Evolutionary conservation across 2,888 invertebrate species (phyloP).

Genomic region (Nipponacmea schrenckii): DNA sequence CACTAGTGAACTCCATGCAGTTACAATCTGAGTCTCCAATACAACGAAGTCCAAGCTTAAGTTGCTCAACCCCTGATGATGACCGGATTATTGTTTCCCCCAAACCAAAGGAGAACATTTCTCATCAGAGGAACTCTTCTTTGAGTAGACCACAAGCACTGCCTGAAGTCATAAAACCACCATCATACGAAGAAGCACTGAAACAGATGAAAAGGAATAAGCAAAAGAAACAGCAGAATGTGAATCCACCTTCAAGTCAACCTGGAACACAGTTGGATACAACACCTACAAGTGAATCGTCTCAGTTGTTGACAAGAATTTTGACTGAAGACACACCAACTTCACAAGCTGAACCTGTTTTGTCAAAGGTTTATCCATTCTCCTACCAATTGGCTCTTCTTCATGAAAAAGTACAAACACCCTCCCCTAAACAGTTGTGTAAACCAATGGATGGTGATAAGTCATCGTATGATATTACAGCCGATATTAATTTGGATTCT

Average conservation of each 20-base stretch:
- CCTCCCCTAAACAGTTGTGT: background rate
- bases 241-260: background rate
- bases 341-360: conserved; percentile 11
- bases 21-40: conserved; percentile 3
- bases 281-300: conserved; percentile 11
- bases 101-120: background rate
- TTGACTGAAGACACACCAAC: conserved; percentile 8
- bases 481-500: background rate
- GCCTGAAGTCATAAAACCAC: conserved; percentile 30
- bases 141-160: conserved; percentile 7
- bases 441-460: background rate
- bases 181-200: conserved; percentile 40
- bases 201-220: conserved; percentile 23
- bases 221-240: background rate
- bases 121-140: background rate
- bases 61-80: background rate
- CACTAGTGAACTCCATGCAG: background rate
- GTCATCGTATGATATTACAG: background rate
- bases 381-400: conserved; percentile 38
- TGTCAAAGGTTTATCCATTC: conserved; percentile 34
- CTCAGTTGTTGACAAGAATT: background rate
- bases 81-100: conserved; percentile 3
- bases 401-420: conserved; percentile 21
- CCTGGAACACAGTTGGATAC: conserved; percentile 19
- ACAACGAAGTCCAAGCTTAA: conserved; percentile 1